Evolutionary conservation across 2,888 invertebrate species (phyloP), one percentile per base, ranked within the genome.

Genomic region (Plemyria rubiginata): DNA sequence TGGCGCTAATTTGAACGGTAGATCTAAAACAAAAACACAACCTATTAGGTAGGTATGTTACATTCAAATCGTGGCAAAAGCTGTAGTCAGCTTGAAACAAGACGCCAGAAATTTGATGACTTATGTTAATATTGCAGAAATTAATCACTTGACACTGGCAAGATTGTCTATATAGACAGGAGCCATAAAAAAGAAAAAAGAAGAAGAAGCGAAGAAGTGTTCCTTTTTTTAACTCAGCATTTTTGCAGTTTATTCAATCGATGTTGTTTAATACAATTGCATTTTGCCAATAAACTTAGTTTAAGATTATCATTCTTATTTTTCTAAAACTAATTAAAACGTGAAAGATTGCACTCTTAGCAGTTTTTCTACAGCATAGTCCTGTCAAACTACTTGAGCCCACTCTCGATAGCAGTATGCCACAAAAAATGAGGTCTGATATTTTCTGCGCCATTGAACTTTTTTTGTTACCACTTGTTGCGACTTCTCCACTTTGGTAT

Each of bases 341-440:
- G 11, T 15, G 11, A 51, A 15, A 16, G 40, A 40, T 46, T 43
- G 45, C 45, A 16, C 22, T 48, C n/a, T 16, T 52, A 32, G 8
- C 13, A 13, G 29, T 29, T 13, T 22, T 40, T 5, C 22, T n/a
- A 12, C 28, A 1, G 13, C 2, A 9, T 29, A 29, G 41, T 53
- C 29, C 29, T 43, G 3, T 36, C 45, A 12, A 13, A 11, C 6
- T 32, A 28, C 28, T 55, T 36, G 32, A 51, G 48, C 51, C 16
- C 58, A 68, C 60, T 69, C 65, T 69, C 60, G 62, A 59, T 62
- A 45, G 45, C 43, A 2, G 36, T 43, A 45, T 45, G 22, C 56
- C 50, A 59, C 66, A 69, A 69, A 69, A 69, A 69, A 67, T 69
- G 60, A 61, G 65, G 65, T 65, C 40, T 38, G 36, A 51, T 46